Evolutionary conservation across 2,797 vertebrate species (phyloP), one percentile per base, ranked within the genome.

Genomic region (Mycteria americana): DNA sequence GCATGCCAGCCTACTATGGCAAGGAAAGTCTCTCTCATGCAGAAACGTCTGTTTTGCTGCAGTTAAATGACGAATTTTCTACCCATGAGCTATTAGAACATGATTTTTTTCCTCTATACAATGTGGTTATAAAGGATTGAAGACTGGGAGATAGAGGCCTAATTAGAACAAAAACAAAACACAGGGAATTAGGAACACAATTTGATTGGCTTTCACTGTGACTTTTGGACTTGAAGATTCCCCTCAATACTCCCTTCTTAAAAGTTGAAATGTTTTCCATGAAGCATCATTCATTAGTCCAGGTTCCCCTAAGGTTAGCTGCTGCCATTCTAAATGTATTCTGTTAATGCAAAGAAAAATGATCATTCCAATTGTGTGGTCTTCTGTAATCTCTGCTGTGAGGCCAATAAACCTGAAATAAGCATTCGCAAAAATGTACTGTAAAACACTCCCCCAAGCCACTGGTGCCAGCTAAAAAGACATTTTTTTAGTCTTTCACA

Each of bases 321-420:
- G 48, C 72, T 69, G 33, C 77, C 64, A 78, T 95, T 90, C 57
- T 53, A 68, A 57, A 81, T 11, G 33, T 35, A 23, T 76, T 92
- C 69, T 85, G 53, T 41, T 93, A 92, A 83, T 45, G 19, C 35
- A 39, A 65, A 95, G 95, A 94, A 89, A 93, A 95, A 82, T 60
- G 68, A 77, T 65, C 31, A 21, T 80, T 92, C 80, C 28, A 60
- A 64, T 68, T 96, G 89, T 97, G 88, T 94, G 92, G 91, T 93
- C 92, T 89, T 91, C 73, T 86, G 39, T 72, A 91, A 92, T 87
- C n/a, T 87, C 75, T 81, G 13, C 31, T 65, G n/a, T 64, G 78
- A 95, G 64, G 65, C n/a, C 80, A 92, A 83, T 94, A 95, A 95
- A 92, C 51, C 75, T 54, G 46, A 92, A 86, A 88, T 45, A 93